Percentiles rank a stretch among this genome's conserved stretches.
Conservation (phyloP, 2,797 vertebrate species). For the Semaprochilodus insignis region DNA sequence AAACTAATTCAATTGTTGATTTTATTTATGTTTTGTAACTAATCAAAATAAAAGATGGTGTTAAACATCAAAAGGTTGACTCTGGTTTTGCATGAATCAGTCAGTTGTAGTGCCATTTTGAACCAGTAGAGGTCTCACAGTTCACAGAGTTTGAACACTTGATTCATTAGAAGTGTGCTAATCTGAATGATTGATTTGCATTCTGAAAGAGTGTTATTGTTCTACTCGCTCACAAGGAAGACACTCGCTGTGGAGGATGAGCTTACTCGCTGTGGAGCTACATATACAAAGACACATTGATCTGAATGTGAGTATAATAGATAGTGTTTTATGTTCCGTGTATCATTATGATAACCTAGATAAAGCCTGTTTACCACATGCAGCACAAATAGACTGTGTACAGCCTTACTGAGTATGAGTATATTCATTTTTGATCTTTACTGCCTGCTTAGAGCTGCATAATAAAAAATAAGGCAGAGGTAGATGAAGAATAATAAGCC, state of each 20-base stretch:
- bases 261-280: background rate
- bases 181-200: background rate
- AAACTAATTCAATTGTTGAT: slow-evolving; percentile 83
- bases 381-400: no score
- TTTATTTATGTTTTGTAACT: slow-evolving; percentile 88
- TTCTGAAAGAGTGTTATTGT: background rate
- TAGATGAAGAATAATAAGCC: no score
- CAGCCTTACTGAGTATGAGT: no score
- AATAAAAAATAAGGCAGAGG: no score
- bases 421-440: no score
- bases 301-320: background rate
- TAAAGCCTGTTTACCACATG: no score
- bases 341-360: no score
- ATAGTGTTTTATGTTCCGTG: no score
- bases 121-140: slow-evolving; percentile 43
- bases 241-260: no score
- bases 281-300: background rate
- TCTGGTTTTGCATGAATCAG: background rate
- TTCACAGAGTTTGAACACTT: background rate
- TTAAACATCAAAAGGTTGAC: slow-evolving; percentile 71
- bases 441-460: no score
- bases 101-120: background rate
- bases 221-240: background rate
- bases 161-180: background rate
- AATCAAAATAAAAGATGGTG: slow-evolving; percentile 83